phyloP scores from a whole-genome alignment of 2,797 vertebrate genomes.

The Arnoldichthys spilopterus region DNA sequence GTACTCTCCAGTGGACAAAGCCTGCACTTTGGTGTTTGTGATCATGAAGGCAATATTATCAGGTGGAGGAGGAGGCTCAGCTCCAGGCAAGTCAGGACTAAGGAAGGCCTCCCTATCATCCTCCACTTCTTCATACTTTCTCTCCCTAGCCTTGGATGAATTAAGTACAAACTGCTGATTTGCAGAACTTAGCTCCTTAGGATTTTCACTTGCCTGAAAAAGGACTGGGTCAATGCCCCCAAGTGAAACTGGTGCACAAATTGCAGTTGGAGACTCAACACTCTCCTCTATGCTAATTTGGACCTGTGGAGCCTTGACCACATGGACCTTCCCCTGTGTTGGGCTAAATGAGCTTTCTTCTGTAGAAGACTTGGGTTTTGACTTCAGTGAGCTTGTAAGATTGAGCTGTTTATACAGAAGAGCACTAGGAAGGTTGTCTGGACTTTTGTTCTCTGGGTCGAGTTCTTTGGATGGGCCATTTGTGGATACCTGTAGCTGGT shows the following conservation, averaged over 20 bases:
- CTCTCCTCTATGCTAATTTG: conserved; percentile 72
- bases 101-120: conserved; percentile 73
- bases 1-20: conserved; percentile 93
- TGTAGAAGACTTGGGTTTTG: conserved; percentile 63
- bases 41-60: conserved; percentile 99
- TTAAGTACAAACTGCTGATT: conserved; percentile 70
- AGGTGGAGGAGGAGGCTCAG: conserved; percentile 82
- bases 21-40: conserved; percentile 91
- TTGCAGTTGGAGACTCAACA: conserved; percentile 60
- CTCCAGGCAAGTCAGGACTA: conserved; percentile 75
- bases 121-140: conserved; percentile 63
- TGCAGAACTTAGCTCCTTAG: conserved; percentile 8
- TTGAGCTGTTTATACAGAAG: conserved; percentile 68
- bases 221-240: conserved; percentile 1
- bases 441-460: conserved; percentile 20
- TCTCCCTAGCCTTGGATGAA: conserved; percentile 53
- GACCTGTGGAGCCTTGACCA: conserved; percentile 50
- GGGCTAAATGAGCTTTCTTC: conserved; percentile 68
- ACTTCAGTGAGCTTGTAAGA: conserved; percentile 69
- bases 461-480: conserved; percentile 36
- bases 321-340: conserved; percentile 63
- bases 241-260: conserved; percentile 49
- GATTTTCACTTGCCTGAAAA: conserved; percentile 10
- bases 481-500: conserved; percentile 61
- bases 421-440: conserved; percentile 56